A percentile compares a stretch with the other conserved stretches of the same genome.
Conservation (phyloP, 2,888 invertebrate species). For the Eupithecia exiguata region DNA sequence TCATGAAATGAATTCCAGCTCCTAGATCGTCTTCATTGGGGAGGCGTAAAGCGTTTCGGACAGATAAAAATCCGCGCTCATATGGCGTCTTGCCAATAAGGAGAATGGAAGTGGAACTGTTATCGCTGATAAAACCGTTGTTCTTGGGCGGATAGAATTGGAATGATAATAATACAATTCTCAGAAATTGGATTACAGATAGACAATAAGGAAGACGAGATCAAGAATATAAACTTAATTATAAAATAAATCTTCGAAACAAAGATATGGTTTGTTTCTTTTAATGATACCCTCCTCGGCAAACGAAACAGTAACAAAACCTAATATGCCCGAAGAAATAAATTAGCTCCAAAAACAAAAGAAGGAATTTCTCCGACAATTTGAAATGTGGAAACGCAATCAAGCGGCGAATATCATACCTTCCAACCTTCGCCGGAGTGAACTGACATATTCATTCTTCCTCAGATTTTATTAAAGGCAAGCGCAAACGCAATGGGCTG, state of each 20-base stretch:
- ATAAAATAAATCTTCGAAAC: conserved; percentile 10
- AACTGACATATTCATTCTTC: conserved; percentile 59
- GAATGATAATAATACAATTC: conserved; percentile 45
- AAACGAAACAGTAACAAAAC: conserved; percentile 6
- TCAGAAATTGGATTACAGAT: conserved; percentile 46
- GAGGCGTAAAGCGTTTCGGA: conserved; percentile 54
- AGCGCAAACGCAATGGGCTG: conserved; percentile 62
- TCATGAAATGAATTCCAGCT: conserved; percentile 72
- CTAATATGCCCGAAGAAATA: conserved; percentile 6
- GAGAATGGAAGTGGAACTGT: conserved; percentile 66
- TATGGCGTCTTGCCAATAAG: conserved; percentile 73
- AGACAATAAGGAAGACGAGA: conserved; percentile 26
- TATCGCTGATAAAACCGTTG: conserved; percentile 61
- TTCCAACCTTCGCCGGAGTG: conserved; percentile 39
- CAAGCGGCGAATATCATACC: conserved; percentile 36
- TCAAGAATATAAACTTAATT: conserved; percentile 16
- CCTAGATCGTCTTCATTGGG: conserved; percentile 75
- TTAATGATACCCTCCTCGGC: not conserved
- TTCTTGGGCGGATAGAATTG: conserved; percentile 53
- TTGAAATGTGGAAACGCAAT: conserved; percentile 31
- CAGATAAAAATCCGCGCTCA: conserved; percentile 64
- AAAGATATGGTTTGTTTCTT: not conserved
- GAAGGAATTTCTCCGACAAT: conserved; percentile 20
- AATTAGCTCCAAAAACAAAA: conserved; percentile 22
- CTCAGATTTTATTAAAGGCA: conserved; percentile 63